These are phyloP conservation scores for Paracyclopina nana DNA, from an alignment of 1,140 invertebrate species.

Conservation along the genomic window DNA sequence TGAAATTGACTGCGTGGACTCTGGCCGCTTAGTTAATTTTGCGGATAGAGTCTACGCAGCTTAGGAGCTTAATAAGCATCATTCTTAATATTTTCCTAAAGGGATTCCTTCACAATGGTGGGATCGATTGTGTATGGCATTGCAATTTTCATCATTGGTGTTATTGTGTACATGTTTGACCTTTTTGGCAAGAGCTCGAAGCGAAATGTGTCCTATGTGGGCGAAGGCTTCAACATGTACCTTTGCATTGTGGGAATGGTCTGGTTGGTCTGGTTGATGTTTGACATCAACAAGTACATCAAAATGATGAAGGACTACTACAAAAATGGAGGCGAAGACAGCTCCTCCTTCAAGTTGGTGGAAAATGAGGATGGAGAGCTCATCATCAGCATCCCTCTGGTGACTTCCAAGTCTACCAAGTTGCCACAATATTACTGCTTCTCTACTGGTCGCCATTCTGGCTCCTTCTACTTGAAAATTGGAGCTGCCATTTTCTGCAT, in stretches of 20 bases:
- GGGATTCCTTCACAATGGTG: conserved; percentile 34
- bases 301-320: conserved; percentile 24
- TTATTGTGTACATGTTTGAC: conserved; percentile 39
- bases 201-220: conserved; percentile 33
- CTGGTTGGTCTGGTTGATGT: conserved; percentile 37
- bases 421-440: conserved; percentile 24
- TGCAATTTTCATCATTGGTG: conserved; percentile 39
- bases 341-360: background rate
- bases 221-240: conserved; percentile 38
- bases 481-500: conserved; percentile 49
- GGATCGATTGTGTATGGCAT: conserved; percentile 41
- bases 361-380: background rate
- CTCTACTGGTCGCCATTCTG: conserved; percentile 35
- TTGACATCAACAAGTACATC: conserved; percentile 38
- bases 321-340: conserved; percentile 12
- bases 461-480: conserved; percentile 48
- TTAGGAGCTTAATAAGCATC: no score
- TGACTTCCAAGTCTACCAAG: no score
- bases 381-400: background rate
- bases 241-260: conserved; percentile 34
- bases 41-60: no score
- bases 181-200: conserved; percentile 28
- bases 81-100: no score
- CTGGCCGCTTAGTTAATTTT: no score
- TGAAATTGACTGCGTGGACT: no score